phyloP scores from a whole-genome alignment of 37 sponge, comb jelly and placozoan genomes.

The Axinella damicornis region DNA sequence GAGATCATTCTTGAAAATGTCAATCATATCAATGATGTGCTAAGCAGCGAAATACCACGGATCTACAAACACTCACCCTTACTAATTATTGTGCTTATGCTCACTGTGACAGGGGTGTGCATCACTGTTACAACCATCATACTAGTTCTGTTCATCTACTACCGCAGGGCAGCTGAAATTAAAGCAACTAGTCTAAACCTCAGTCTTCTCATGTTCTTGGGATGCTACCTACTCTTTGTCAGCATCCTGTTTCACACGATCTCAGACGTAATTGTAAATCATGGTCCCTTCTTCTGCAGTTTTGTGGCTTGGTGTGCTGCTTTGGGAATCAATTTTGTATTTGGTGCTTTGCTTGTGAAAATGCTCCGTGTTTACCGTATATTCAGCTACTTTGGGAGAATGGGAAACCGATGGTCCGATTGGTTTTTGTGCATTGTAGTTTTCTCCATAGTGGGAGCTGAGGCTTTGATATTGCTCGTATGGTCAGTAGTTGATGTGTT shows the following conservation, averaged over 20 bases:
- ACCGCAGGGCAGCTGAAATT: too few relatives aligned
- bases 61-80: not conserved
- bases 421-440: not conserved
- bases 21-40: too few relatives aligned
- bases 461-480: too few relatives aligned
- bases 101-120: not conserved
- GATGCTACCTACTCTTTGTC: conserved; percentile 14
- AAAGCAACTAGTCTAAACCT: too few relatives aligned
- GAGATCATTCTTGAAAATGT: too few relatives aligned
- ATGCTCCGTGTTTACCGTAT: conserved; percentile 8
- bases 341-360: conserved; percentile 12
- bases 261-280: not conserved
- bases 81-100: not conserved
- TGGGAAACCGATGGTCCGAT: not conserved
- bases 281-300: not conserved
- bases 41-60: too few relatives aligned
- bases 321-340: conserved; percentile 1
- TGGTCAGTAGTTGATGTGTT: too few relatives aligned
- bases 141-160: conserved; percentile 7
- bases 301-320: not conserved
- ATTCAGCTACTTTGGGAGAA: not conserved
- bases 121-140: not conserved
- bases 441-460: too few relatives aligned
- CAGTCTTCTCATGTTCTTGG: too few relatives aligned
- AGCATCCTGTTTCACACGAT: not conserved